A percentile compares a stretch with the other conserved stretches of the same genome.
Evolutionary conservation across 1,140 invertebrate species (phyloP).

Genomic region (Drosophila sechellia): DNA sequence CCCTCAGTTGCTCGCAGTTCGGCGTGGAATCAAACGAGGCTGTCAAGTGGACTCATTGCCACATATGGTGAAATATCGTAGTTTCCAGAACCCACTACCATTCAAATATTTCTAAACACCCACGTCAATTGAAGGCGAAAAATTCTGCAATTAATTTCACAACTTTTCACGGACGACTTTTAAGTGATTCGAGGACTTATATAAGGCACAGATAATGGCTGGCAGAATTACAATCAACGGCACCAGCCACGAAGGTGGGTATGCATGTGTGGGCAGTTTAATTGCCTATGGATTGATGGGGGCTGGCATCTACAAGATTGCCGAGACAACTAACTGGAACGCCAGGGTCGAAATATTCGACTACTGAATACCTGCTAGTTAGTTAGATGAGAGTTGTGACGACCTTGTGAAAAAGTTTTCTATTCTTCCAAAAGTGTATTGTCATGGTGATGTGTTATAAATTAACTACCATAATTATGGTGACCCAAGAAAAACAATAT

Average conservation of each 20-base stretch:
- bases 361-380: not conserved
- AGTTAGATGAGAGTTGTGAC: not conserved
- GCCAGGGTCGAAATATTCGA: not conserved
- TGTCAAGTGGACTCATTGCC: not conserved
- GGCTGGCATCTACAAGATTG: conserved; percentile 4
- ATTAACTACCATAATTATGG: not conserved
- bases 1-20: conserved; percentile 26
- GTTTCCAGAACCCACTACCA: conserved; percentile 27
- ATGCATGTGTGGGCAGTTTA: conserved; percentile 32
- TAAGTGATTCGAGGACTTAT: conserved; percentile 47
- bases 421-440: not conserved
- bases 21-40: conserved; percentile 16
- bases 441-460: not conserved
- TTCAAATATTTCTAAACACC: not conserved
- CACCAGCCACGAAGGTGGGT: conserved; percentile 58
- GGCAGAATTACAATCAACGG: conserved; percentile 66
- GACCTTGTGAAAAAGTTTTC: not conserved
- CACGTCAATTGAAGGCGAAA: conserved; percentile 1
- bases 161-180: conserved; percentile 8
- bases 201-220: conserved; percentile 53
- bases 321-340: conserved; percentile 1
- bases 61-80: conserved; percentile 29
- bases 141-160: conserved; percentile 39
- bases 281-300: conserved; percentile 14
- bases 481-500: not conserved